phyloP scores from a whole-genome alignment of 2,797 vertebrate genomes.

The Loris lydekkerianus region DNA sequence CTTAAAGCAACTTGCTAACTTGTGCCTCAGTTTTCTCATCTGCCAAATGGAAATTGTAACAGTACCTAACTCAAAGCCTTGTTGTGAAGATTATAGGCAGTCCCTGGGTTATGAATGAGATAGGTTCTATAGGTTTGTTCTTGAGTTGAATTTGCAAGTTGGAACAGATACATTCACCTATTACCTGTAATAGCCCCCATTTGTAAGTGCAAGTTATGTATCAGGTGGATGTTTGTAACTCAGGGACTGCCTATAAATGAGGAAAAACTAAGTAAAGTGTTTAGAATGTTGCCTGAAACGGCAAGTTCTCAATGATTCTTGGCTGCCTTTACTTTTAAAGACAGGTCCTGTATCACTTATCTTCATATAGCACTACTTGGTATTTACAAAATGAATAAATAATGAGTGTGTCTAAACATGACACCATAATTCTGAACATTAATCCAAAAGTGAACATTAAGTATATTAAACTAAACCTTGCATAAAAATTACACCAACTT shows the following conservation, averaged over 20 bases:
- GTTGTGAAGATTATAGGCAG: neutral
- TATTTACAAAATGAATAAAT: conserved; percentile 41
- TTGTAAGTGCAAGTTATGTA: no score
- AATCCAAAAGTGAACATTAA: conserved; percentile 36
- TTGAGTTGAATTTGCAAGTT: no score
- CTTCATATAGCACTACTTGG: neutral
- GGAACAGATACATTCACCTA: no score
- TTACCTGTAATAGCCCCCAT: no score
- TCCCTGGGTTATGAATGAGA: no score
- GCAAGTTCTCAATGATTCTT: neutral
- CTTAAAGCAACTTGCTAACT: neutral
- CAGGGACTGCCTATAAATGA: neutral
- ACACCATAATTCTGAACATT: neutral
- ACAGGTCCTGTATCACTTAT: neutral
- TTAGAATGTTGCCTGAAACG: neutral
- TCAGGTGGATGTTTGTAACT: no score
- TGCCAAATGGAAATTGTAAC: neutral
- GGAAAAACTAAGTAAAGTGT: conserved; percentile 31
- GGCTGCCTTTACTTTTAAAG: conserved; percentile 28
- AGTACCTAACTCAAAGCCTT: neutral
- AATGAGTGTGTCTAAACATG: conserved; percentile 42
- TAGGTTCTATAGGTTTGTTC: no score
- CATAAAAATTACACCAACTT: conserved; percentile 8
- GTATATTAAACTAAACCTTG: neutral
- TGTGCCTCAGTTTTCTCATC: conserved; percentile 3